Evolutionary conservation across 1,140 invertebrate species (phyloP).

Genomic region (Heliconius hewitsoni): DNA sequence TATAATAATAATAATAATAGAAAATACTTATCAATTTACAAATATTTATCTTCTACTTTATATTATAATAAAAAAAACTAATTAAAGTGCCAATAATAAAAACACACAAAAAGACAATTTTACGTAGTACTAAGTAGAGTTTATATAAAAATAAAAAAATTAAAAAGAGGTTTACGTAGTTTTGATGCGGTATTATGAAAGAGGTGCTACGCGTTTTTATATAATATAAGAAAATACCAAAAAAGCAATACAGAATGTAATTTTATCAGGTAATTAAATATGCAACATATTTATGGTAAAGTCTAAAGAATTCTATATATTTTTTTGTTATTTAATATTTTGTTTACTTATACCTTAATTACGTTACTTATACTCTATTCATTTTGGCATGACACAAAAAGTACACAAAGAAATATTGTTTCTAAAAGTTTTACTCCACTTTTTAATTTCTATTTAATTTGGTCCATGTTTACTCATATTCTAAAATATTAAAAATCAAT

Average conservation of each 20-base stretch:
- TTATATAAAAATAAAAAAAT: conserved; percentile 28
- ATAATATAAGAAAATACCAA: conserved; percentile 20
- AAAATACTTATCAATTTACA: neutral
- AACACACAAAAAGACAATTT: conserved; percentile 16
- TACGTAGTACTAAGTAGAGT: conserved; percentile 19
- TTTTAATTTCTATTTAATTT: too few species aligned
- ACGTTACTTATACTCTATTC: too few species aligned
- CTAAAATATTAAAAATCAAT: too few species aligned
- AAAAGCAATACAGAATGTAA: conserved; percentile 17
- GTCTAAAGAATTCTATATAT: neutral
- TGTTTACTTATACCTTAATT: neutral
- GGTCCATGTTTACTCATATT: too few species aligned
- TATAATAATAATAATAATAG: neutral
- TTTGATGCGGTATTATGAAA: conserved; percentile 16
- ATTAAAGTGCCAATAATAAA: conserved; percentile 25
- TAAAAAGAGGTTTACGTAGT: conserved; percentile 25
- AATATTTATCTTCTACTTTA: neutral
- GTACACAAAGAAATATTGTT: too few species aligned
- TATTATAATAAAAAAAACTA: neutral
- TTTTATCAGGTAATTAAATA: conserved; percentile 2
- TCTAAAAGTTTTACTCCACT: too few species aligned
- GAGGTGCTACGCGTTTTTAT: conserved; percentile 32
- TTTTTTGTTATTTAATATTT: neutral
- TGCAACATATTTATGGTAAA: neutral
- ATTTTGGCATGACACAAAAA: too few species aligned